Evolutionary conservation across 2,113 vertebrate genomes (phyloP).

Genomic region (Terrapene triunguis): DNA sequence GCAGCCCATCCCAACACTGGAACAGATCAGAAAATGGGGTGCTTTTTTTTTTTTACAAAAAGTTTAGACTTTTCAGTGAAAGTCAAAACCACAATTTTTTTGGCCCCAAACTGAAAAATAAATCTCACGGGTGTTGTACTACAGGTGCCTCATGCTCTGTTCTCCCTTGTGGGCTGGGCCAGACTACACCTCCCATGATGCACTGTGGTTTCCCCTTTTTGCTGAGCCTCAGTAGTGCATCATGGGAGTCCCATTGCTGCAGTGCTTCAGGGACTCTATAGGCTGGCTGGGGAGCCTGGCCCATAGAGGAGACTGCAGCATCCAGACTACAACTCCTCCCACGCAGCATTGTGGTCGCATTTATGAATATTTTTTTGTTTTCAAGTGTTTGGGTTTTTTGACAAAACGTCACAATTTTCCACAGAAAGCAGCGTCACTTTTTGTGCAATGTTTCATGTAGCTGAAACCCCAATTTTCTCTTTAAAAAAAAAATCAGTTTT

Average conservation of each 20-base stretch:
- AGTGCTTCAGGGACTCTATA: background rate
- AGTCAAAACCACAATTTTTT: background rate
- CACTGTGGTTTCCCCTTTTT: background rate
- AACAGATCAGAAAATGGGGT: background rate
- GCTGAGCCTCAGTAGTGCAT: background rate
- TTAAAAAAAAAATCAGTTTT: background rate
- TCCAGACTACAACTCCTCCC: background rate
- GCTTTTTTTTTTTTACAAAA: no score
- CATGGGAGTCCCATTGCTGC: rapidly evolving
- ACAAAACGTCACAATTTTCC: conserved; percentile 9
- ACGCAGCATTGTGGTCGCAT: background rate
- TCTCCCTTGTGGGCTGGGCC: background rate
- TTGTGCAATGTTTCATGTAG: background rate
- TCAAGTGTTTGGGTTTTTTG: background rate
- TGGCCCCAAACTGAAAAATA: background rate
- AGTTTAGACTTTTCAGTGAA: background rate
- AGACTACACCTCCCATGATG: background rate
- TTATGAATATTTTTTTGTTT: background rate
- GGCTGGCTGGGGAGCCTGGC: background rate
- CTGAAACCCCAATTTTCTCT: background rate
- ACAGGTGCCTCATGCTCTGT: no score
- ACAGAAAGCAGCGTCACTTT: conserved; percentile 29
- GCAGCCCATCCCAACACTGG: background rate
- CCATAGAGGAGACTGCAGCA: background rate
- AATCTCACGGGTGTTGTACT: background rate